These are phyloP conservation scores for Pachycephala philippinensis DNA, from an alignment of 2,113 vertebrate genomes.

Conservation along the genomic window DNA sequence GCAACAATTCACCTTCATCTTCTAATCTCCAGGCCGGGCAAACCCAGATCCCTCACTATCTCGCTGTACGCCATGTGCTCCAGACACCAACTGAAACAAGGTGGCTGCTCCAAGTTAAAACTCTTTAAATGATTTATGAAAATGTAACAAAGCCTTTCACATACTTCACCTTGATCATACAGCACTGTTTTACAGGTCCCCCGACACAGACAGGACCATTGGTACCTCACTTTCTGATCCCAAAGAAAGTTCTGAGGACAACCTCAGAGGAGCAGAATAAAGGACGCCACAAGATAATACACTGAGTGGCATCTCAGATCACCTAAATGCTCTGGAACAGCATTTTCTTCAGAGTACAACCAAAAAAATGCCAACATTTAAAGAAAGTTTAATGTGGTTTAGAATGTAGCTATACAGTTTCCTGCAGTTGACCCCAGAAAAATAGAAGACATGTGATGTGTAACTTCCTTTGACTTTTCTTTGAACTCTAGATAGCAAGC, in stretches of 20 bases:
- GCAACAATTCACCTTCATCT: not conserved
- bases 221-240: not conserved
- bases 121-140: not conserved
- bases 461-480: constrained; percentile 33
- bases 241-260: not conserved
- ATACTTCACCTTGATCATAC: not conserved
- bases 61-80: accelerated
- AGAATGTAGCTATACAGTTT: not conserved
- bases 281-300: not conserved
- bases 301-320: not conserved
- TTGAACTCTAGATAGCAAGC: constrained; percentile 21
- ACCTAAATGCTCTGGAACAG: not conserved
- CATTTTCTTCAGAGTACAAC: not conserved
- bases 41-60: not conserved
- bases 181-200: not conserved
- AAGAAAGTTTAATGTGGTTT: not conserved
- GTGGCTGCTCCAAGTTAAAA: not conserved
- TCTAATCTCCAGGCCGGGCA: not conserved
- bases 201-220: not conserved
- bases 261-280: not conserved
- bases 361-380: not conserved
- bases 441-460: constrained; percentile 35
- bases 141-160: not conserved
- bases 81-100: not conserved
- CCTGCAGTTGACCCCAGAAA: constrained; percentile 21